Percentiles rank a stretch among this genome's conserved stretches.
Evolutionary conservation across 2,113 vertebrate genomes (phyloP).

Genomic region (Chaenocephalus aceratus): DNA sequence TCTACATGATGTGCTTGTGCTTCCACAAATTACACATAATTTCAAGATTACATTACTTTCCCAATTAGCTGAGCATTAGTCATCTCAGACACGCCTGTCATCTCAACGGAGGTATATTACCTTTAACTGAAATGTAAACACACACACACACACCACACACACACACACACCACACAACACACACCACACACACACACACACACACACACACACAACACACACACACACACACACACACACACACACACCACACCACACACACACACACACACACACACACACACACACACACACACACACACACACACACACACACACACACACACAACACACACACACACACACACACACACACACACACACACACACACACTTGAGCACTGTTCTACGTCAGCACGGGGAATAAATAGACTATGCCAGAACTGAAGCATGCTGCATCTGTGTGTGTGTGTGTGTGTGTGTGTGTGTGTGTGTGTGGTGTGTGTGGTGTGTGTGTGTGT

Average conservation of each 20-base stretch:
- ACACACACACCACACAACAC: too few relatives aligned
- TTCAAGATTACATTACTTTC: too few relatives aligned
- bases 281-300: too few relatives aligned
- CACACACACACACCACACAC: too few relatives aligned
- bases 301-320: too few relatives aligned
- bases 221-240: too few relatives aligned
- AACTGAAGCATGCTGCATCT: conserved; percentile 45
- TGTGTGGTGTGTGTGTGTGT: too few relatives aligned
- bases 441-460: neutral
- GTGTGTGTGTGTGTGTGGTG: neutral
- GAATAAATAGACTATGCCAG: conserved; percentile 68
- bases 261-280: neutral
- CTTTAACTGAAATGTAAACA: conserved; percentile 18
- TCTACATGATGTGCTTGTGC: neutral
- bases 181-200: neutral
- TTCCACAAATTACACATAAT: neutral
- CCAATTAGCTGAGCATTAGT: neutral
- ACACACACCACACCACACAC: neutral
- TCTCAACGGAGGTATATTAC: conserved; percentile 5
- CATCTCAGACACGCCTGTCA: conserved; percentile 8
- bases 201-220: neutral
- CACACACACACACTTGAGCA: conserved; percentile 17
- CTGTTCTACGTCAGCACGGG: conserved; percentile 57
- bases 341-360: too few relatives aligned
- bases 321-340: too few relatives aligned